phyloP scores from a whole-genome alignment of 2,888 invertebrate species.

The Hyppa rectilinea region DNA sequence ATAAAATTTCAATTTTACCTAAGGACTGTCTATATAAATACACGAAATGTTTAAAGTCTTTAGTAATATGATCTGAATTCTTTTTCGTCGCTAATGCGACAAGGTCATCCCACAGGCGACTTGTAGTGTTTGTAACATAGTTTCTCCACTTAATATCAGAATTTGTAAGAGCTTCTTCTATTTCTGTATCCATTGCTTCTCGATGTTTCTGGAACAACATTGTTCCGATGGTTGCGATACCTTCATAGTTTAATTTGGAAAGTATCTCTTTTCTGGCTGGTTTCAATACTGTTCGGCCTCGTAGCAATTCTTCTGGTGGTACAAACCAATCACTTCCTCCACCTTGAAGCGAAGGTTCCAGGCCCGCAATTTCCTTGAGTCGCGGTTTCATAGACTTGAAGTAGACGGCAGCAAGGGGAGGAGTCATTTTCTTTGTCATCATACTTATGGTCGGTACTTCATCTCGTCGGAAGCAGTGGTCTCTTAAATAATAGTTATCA shows the following conservation, averaged over 20 bases:
- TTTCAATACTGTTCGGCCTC: constrained; percentile 78
- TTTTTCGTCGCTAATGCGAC: constrained; percentile 67
- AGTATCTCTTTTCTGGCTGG: constrained; percentile 78
- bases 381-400: constrained; percentile 83
- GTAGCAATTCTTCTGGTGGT: constrained; percentile 79
- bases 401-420: constrained; percentile 80
- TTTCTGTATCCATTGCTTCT: constrained; percentile 73
- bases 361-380: constrained; percentile 81
- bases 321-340: constrained; percentile 84
- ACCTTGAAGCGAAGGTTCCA: constrained; percentile 83
- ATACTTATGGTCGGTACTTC: constrained; percentile 83
- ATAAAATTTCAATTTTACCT: constrained; percentile 76
- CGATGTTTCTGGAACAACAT: constrained; percentile 72
- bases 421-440: constrained; percentile 81
- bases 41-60: constrained; percentile 77
- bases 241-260: constrained; percentile 75
- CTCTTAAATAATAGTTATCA: constrained; percentile 81
- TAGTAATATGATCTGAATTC: constrained; percentile 76
- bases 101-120: constrained; percentile 70
- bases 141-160: constrained; percentile 78
- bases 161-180: constrained; percentile 69
- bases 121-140: constrained; percentile 66
- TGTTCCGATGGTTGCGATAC: constrained; percentile 76
- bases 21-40: constrained; percentile 75
- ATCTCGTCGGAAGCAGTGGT: constrained; percentile 80